Evolutionary conservation across 2,797 vertebrate genomes (phyloP), one percentile per base, ranked within the genome.

Genomic region (Sebastes itinus): DNA sequence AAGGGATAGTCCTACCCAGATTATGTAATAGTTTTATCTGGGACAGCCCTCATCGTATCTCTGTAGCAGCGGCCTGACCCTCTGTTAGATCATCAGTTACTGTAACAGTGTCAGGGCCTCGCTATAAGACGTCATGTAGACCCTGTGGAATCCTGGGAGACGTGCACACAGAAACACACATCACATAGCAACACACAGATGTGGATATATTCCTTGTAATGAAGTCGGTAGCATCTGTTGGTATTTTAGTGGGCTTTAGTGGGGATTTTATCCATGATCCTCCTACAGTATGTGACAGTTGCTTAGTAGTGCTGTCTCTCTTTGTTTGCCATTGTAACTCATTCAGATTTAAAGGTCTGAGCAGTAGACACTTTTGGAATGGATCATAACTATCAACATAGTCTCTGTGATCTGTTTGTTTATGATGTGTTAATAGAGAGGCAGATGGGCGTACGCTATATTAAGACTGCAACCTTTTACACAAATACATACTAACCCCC

Each of bases 1-100:
- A 92, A 92, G 76, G 72, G 91, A 93, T 91, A 78, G 83, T 81
- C 73, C 75, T 78, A 38, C 25, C 13, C 75, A 72, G 52, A 82
- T 92, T 88, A 90, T 92, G 90, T 87, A 88, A 92, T 86, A 61
- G 74, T 70, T 75, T 83, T 87, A 86, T 93, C 84, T 85, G 84
- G 83, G 85, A 66, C 85, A 70, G 69, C 55, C 70, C 63, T 69
- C 13, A 3, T 64, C 56, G 66, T 46, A 46, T 54, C 80, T 73
- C 79, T 80, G 49, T 30, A n/a, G 72, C 69, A 28, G 80, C n/a
- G 38, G 76, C 35, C 68, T 28, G 66, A 71, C 52, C 77, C 54
- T 62, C 59, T 72, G 79, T 89, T 78, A 71, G 84, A 71, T 89
- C 78, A 78, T 75, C 77, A 62, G 58, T 82, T 78, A 87, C 81